These are phyloP conservation scores for Folsomia candida DNA, from an alignment of 2,888 invertebrate genomes.

Conservation along the genomic window DNA sequence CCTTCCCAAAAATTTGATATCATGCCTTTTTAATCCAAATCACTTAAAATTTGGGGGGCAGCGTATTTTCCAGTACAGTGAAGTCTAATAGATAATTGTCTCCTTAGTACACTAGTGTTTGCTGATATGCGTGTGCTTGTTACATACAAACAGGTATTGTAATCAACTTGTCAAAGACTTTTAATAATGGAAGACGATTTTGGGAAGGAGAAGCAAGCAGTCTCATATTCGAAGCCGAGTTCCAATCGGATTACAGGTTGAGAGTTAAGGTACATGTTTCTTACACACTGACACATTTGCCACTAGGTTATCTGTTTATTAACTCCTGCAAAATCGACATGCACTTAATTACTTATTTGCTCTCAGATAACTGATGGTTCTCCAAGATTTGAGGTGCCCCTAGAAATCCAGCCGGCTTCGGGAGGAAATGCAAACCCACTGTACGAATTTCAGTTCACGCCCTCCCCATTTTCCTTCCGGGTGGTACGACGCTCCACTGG, in stretches of 20 bases:
- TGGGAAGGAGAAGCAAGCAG: conserved; percentile 11
- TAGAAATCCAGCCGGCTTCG: conserved; percentile 29
- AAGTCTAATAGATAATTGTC: no score
- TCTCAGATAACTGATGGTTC: conserved; percentile 33
- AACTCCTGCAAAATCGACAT: no score
- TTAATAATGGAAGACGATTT: neutral
- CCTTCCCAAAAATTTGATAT: no score
- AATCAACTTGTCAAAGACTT: neutral
- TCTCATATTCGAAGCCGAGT: conserved; percentile 32
- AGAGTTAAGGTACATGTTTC: conserved; percentile 33
- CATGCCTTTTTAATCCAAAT: no score
- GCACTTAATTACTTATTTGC: no score
- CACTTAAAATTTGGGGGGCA: no score
- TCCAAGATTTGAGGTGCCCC: conserved; percentile 40
- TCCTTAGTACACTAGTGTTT: no score
- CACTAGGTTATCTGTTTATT: no score
- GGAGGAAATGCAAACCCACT: conserved; percentile 29
- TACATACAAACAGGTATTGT: no score
- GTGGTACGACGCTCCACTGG: conserved; percentile 38
- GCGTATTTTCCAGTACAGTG: no score
- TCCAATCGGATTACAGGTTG: conserved; percentile 40
- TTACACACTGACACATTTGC: no score
- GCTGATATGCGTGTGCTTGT: no score
- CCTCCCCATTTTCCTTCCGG: conserved; percentile 38
- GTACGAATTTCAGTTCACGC: conserved; percentile 36